Percentiles rank a stretch among this genome's conserved stretches.
phyloP scores from a whole-genome alignment of 2,113 vertebrate genomes.

The Geococcyx californianus region DNA sequence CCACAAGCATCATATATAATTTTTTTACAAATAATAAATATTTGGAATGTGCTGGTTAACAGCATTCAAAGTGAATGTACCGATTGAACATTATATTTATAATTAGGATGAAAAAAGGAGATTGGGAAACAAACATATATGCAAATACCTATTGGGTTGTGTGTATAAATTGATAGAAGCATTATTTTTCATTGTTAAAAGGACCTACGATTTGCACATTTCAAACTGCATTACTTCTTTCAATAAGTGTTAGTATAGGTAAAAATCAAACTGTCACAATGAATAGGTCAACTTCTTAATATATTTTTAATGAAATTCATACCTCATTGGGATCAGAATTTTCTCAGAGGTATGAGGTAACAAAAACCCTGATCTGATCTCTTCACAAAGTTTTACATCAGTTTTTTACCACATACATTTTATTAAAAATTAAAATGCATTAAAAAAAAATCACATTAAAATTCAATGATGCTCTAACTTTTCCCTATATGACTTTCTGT shows the following conservation, averaged over 20 bases:
- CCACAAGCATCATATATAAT: neutral
- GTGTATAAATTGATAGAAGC: neutral
- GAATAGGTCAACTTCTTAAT: neutral
- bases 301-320: neutral
- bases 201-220: neutral
- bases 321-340: neutral
- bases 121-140: neutral
- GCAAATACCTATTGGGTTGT: fast-evolving
- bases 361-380: slow-evolving; percentile 1
- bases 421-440: slow-evolving; percentile 57
- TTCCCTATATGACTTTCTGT: slow-evolving; percentile 1
- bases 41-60: neutral
- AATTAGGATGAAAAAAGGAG: neutral
- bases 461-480: slow-evolving; percentile 34
- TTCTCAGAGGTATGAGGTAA: neutral
- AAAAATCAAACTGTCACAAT: neutral
- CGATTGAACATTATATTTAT: neutral
- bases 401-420: slow-evolving; percentile 12
- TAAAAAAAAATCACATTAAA: slow-evolving; percentile 42
- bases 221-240: neutral
- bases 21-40: neutral
- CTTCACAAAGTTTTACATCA: slow-evolving; percentile 1
- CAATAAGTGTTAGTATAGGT: neutral
- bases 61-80: neutral
- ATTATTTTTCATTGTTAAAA: neutral